Percentiles rank a stretch among this genome's conserved stretches.
phyloP scores from a whole-genome alignment of 2,113 vertebrate genomes.

The Zootoca vivipara region DNA sequence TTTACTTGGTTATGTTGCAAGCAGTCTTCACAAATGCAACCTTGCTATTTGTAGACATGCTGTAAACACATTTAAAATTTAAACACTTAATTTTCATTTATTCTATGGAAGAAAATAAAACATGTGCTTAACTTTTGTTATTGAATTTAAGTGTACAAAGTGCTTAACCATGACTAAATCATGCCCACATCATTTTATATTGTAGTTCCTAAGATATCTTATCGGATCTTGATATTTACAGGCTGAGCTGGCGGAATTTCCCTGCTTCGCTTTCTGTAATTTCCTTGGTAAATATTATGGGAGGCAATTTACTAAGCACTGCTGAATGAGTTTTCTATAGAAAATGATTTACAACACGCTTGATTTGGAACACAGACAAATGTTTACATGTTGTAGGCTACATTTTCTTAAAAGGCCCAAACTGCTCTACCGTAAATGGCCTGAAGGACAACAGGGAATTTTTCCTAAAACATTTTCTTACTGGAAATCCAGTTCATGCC shows the following conservation, averaged over 20 bases:
- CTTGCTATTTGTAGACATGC: background rate
- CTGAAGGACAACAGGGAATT: accelerated
- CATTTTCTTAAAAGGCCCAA: background rate
- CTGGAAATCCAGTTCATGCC: background rate
- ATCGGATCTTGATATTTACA: background rate
- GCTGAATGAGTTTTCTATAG: background rate
- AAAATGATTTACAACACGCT: background rate
- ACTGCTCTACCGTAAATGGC: accelerated
- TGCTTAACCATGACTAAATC: background rate
- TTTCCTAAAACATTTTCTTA: background rate
- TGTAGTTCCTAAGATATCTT: background rate
- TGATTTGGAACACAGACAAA: background rate
- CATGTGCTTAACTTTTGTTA: background rate
- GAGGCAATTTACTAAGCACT: background rate
- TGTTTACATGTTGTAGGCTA: background rate
- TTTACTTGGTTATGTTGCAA: background rate
- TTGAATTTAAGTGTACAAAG: background rate
- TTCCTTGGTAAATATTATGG: background rate
- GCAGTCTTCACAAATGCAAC: background rate
- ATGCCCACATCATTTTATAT: background rate
- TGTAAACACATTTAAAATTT: background rate
- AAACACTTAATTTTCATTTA: background rate
- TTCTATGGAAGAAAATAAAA: background rate
- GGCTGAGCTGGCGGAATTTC: background rate
- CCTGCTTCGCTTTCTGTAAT: background rate